phyloP scores from a whole-genome alignment of 2,797 vertebrate genomes.

The Protosalanx chinensis region DNA sequence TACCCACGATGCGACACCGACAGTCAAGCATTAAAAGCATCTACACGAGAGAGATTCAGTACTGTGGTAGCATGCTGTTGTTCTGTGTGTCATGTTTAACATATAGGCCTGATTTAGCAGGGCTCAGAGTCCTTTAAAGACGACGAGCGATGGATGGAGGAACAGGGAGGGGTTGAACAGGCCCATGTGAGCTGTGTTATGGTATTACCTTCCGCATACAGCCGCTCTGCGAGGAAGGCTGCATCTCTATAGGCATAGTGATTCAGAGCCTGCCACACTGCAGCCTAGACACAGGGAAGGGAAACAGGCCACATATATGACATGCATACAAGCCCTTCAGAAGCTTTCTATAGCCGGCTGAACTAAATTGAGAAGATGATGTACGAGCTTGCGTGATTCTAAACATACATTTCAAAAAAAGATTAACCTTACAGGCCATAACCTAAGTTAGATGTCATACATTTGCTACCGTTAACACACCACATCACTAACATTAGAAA shows the following conservation, averaged over 20 bases:
- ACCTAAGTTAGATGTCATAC: too few relatives aligned
- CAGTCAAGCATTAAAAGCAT: neutral
- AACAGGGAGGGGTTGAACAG: neutral
- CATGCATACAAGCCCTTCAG: neutral
- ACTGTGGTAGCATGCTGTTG: neutral
- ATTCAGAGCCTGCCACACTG: slow-evolving; percentile 99
- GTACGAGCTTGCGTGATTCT: neutral
- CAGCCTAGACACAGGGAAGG: slow-evolving; percentile 79
- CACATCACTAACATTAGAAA: neutral
- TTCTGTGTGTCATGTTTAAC: neutral
- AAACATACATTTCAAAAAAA: neutral
- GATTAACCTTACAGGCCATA: neutral
- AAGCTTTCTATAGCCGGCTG: neutral
- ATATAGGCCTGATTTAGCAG: neutral
- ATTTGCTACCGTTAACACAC: neutral
- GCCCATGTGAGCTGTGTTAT: slow-evolving; percentile 7
- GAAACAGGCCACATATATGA: neutral
- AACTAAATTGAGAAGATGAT: neutral
- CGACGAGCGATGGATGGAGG: neutral
- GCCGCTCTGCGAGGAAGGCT: slow-evolving; percentile 93
- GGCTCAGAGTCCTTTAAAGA: neutral
- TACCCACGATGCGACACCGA: neutral
- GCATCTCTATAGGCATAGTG: slow-evolving; percentile 97
- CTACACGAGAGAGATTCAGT: neutral
- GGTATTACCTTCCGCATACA: slow-evolving; percentile 91